These are phyloP conservation scores for Odontomyia ornata DNA, from an alignment of 2,888 invertebrate genomes.

Conservation along the genomic window DNA sequence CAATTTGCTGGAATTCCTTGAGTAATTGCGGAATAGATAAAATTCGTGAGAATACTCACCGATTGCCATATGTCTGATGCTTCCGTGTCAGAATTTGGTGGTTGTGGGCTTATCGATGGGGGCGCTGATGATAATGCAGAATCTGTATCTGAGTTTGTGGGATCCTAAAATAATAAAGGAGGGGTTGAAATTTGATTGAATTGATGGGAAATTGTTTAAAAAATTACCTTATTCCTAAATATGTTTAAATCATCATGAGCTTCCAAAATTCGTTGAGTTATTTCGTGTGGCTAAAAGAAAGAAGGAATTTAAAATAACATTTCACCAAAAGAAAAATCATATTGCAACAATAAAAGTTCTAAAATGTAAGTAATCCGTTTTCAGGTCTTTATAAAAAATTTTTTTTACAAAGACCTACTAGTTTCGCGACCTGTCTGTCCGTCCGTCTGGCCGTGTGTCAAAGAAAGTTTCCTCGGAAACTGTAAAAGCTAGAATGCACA, in stretches of 20 bases:
- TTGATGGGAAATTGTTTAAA: not conserved
- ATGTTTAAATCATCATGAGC: conserved; percentile 54
- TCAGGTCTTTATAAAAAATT: too few species aligned
- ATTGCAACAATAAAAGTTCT: too few species aligned
- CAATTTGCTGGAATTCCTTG: not conserved
- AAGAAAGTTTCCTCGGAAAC: too few species aligned
- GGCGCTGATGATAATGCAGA: conserved; percentile 76
- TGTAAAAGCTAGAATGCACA: too few species aligned
- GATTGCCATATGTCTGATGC: conserved; percentile 64
- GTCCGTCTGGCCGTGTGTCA: too few species aligned
- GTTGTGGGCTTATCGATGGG: conserved; percentile 75
- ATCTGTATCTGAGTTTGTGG: conserved; percentile 68
- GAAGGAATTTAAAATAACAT: conserved; percentile 4
- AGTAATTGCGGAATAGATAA: too few species aligned
- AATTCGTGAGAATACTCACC: conserved; percentile 54
- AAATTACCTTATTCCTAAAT: conserved; percentile 58
- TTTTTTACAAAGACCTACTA: too few species aligned
- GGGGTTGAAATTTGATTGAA: conserved; percentile 2
- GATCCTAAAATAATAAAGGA: conserved; percentile 27
- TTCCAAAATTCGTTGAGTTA: conserved; percentile 54
- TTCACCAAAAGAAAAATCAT: too few species aligned
- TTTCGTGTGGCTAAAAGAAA: conserved; percentile 54
- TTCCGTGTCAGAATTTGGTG: conserved; percentile 62
- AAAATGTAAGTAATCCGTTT: too few species aligned
- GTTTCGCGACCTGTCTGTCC: too few species aligned